Evolutionary conservation across 2,888 invertebrate species (phyloP).

Genomic region (Erannis defoliaria): DNA sequence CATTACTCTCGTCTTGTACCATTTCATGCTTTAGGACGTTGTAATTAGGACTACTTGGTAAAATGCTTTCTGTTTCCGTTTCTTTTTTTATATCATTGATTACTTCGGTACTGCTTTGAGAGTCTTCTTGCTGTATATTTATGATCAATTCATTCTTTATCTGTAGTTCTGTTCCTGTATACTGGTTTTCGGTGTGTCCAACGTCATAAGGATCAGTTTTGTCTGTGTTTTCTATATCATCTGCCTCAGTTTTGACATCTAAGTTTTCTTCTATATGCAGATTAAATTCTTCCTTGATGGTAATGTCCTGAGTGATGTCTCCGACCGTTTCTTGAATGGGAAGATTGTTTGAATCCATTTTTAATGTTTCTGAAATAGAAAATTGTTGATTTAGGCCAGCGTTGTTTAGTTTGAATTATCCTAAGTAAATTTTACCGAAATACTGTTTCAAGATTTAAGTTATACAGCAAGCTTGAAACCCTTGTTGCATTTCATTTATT

Average conservation of each 20-base stretch:
- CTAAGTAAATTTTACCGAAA: too few species aligned
- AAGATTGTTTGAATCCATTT: slow-evolving; percentile 24
- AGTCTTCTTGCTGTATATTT: slow-evolving; percentile 32
- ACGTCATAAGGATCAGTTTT: background rate
- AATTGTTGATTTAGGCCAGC: background rate
- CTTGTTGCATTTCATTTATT: too few species aligned
- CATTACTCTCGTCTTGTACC: slow-evolving; percentile 45
- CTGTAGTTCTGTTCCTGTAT: slow-evolving; percentile 56
- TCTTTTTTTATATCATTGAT: slow-evolving; percentile 19
- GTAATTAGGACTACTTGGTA: slow-evolving; percentile 39
- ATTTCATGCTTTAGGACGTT: slow-evolving; percentile 65
- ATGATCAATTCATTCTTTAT: slow-evolving; percentile 47
- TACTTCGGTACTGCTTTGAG: slow-evolving; percentile 16
- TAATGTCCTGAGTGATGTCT: slow-evolving; percentile 3
- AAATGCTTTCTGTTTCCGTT: slow-evolving; percentile 36
- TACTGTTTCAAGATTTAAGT: too few species aligned
- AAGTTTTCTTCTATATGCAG: slow-evolving; percentile 49
- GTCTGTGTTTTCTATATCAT: slow-evolving; percentile 40
- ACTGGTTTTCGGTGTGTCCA: slow-evolving; percentile 48
- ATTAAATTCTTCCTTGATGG: slow-evolving; percentile 38
- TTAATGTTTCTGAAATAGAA: slow-evolving; percentile 15
- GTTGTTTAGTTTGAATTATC: too few species aligned
- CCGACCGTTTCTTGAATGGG: slow-evolving; percentile 3
- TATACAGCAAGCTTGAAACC: too few species aligned
- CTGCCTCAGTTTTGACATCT: slow-evolving; percentile 52